Evolutionary conservation across 2,888 invertebrate genomes (phyloP).

Genomic region (Tetragonisca angustula): DNA sequence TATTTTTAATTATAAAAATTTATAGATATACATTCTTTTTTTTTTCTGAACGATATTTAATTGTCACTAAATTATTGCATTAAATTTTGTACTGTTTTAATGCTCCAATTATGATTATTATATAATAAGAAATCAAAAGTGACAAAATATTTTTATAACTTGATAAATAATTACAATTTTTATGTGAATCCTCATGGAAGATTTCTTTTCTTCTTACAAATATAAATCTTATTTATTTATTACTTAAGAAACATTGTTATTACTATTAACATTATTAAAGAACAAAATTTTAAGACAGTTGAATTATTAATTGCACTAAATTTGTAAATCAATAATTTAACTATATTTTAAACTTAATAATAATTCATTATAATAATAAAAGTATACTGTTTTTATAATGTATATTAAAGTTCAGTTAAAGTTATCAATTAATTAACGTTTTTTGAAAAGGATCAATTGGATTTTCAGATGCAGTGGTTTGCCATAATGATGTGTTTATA

Average conservation of each 20-base stretch:
- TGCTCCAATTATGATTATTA: background rate
- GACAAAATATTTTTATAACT: background rate
- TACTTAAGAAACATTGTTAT: background rate
- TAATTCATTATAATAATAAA: background rate
- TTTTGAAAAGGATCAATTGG: background rate
- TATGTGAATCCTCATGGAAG: background rate
- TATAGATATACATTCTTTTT: background rate
- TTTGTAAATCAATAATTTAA: too few species aligned
- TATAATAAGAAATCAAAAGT: too few species aligned
- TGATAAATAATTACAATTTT: background rate
- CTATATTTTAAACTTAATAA: background rate
- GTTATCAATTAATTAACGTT: background rate
- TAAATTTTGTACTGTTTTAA: background rate
- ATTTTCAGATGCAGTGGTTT: conserved; percentile 78
- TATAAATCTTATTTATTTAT: background rate
- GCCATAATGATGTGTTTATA: conserved; percentile 75
- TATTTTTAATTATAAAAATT: background rate
- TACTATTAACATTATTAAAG: background rate
- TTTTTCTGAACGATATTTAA: background rate
- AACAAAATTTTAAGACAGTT: background rate
- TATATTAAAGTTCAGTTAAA: background rate
- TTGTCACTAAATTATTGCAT: background rate
- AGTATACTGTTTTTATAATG: background rate
- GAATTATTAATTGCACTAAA: conserved; percentile 3
- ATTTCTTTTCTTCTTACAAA: background rate